Base-by-base conservation (phyloP, 2,888 invertebrate species). In the Unio pictorum region DNA sequence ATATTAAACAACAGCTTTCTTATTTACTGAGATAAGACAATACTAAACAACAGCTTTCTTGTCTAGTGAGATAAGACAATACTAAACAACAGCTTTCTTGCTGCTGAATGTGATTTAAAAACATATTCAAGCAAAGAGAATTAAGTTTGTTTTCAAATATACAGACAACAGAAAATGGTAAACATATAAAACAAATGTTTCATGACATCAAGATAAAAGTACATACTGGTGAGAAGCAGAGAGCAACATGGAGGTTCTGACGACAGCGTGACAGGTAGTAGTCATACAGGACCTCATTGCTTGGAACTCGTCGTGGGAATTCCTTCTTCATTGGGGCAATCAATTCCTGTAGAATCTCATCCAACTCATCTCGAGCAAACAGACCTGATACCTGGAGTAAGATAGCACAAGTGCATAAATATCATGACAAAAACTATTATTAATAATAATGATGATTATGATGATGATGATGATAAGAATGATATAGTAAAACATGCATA, bases 341-440 rank as follows among this genome's bases (percentile, higher is more conserved):
- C 79, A 98, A 89, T 89, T 98, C 98, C 57, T 96, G 94, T 69
- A 97, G 94, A 45, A 98, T 98, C 92, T 98, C 98, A 75, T 95
- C 93, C 90, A 97, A 96, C 89, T 98, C 98, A 89, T 98, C 98
- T 85, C 97, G 94, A 18, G 95, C 96, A 90, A 98, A 98, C 67
- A 98, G 91, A 91, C 98, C 98, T 2, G 97, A 96, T 84, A 98
- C 97, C 28, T 89, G 74, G 17, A 71, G 66, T 57, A 71, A 60
- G 3, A 55, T 15, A 23, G 15, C 18, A 3, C 15, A 59, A 15
- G 11, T 18, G 62, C 45, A 57, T 17, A 59, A 59, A 15, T 59
- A 15, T 11, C n/a, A 18, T 11, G 26, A 59, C 59, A n/a, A 23
- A 59, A 59, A 15, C 15, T 18, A 1, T 59, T 11, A 11, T 18